Conservation (phyloP, 1,140 invertebrate genomes). For the Araneus ventricosus region DNA sequence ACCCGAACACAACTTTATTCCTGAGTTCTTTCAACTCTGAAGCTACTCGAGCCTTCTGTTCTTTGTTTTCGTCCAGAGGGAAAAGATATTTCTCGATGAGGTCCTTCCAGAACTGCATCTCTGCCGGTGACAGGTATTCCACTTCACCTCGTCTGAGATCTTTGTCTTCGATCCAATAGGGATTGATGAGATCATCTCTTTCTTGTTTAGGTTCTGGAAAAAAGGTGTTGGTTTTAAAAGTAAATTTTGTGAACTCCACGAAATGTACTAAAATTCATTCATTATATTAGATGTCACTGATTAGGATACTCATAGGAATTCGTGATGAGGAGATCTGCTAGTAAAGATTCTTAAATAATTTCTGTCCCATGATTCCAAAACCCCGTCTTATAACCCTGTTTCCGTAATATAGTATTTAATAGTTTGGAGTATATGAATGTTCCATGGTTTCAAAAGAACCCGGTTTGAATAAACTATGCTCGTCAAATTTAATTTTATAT, state of each 20-base stretch:
- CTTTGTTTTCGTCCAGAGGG: slow-evolving; percentile 77
- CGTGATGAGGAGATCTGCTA: no score
- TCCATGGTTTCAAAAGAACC: no score
- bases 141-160: slow-evolving; percentile 94
- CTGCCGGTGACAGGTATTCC: slow-evolving; percentile 90
- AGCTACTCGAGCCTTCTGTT: slow-evolving; percentile 77
- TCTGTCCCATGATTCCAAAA: no score
- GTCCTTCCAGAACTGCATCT: slow-evolving; percentile 96
- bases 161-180: slow-evolving; percentile 96
- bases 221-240: not conserved
- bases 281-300: not conserved
- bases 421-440: no score
- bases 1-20: slow-evolving; percentile 78
- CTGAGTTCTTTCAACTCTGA: slow-evolving; percentile 78
- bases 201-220: slow-evolving; percentile 79
- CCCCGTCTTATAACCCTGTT: no score
- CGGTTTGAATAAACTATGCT: no score
- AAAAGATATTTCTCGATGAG: slow-evolving; percentile 83
- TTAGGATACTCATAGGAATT: no score
- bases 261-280: not conserved
- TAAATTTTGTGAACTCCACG: not conserved
- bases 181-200: slow-evolving; percentile 91
- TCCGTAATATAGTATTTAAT: no score
- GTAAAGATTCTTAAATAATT: no score
- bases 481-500: no score